Conservation (phyloP, 2,113 vertebrate species). For the Taurulus bubalis region DNA sequence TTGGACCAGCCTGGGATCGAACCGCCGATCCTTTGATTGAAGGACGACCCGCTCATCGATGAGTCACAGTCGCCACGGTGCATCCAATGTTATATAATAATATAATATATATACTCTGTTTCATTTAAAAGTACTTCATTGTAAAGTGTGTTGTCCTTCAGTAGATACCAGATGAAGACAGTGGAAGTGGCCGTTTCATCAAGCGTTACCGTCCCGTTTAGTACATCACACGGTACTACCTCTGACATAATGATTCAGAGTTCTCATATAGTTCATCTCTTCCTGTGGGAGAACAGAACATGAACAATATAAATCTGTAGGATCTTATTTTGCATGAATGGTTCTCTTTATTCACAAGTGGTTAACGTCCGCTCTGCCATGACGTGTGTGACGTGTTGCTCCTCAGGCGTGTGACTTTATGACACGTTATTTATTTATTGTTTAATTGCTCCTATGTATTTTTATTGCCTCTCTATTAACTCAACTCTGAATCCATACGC, state of each 20-base stretch:
- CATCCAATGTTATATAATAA: too few species aligned
- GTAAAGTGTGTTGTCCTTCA: not conserved
- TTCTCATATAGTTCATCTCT: not conserved
- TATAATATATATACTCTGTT: too few species aligned
- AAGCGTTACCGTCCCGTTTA: not conserved
- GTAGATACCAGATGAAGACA: not conserved
- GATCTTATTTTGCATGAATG: not conserved
- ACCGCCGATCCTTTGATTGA: too few species aligned
- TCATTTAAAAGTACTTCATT: not conserved
- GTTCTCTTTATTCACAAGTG: not conserved
- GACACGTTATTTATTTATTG: not conserved
- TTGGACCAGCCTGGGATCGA: too few species aligned
- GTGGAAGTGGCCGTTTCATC: not conserved
- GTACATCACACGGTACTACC: not conserved
- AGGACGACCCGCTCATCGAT: too few species aligned
- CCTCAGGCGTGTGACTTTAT: constrained; percentile 23
- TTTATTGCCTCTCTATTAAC: constrained; percentile 36
- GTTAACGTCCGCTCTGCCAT: not conserved
- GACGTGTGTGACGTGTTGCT: not conserved
- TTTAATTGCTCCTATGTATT: constrained; percentile 18
- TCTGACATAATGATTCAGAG: constrained; percentile 1
- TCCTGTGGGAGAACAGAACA: not conserved
- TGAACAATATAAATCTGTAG: not conserved
- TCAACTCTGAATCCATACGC: constrained; percentile 11
- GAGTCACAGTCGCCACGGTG: too few species aligned